Evolutionary conservation across 2,113 vertebrate species (phyloP).

Genomic region (Turnix velox): DNA sequence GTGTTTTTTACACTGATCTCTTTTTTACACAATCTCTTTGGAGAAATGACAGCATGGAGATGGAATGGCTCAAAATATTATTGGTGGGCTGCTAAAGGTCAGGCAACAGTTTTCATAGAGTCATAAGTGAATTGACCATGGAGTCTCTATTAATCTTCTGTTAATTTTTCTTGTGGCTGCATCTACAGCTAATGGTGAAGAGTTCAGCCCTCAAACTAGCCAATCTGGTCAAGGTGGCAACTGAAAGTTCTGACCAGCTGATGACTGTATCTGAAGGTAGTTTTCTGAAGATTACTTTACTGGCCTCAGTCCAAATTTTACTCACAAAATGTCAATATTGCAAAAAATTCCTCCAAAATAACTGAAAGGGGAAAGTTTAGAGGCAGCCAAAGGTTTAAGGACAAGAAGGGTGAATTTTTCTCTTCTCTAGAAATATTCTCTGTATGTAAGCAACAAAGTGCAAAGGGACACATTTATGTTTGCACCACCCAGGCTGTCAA

Average conservation of each 20-base stretch:
- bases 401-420: not conserved
- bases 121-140: not conserved
- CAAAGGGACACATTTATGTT: not conserved
- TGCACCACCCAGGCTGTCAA: not conserved
- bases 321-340: not conserved
- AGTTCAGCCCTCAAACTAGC: not conserved
- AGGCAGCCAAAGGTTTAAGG: not conserved
- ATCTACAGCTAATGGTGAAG: not conserved
- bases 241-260: not conserved
- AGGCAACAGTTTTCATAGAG: not conserved
- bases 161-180: not conserved
- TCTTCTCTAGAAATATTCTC: not conserved
- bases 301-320: not conserved
- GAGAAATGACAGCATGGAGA: not conserved
- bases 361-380: not conserved
- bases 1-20: not conserved
- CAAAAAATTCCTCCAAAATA: not conserved
- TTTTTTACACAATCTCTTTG: not conserved
- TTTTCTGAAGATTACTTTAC: not conserved
- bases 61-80: not conserved
- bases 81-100: not conserved
- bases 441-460: not conserved
- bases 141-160: not conserved
- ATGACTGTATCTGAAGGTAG: not conserved
- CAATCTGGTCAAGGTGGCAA: not conserved